Base-by-base conservation (phyloP, 2,888 invertebrate species). In the Trichopria drosophilae region DNA sequence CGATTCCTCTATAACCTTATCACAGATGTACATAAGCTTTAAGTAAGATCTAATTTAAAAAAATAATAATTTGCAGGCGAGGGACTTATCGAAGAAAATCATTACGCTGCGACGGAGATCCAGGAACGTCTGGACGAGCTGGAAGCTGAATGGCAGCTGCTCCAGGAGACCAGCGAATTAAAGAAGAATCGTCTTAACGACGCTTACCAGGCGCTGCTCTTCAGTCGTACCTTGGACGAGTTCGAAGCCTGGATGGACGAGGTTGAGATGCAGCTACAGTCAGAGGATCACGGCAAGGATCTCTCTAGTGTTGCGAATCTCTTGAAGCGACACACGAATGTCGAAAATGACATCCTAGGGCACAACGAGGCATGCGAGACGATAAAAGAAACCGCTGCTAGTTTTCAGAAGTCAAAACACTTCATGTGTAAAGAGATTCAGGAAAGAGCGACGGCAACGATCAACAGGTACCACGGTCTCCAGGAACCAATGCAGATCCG, bases 241-340 rank as follows among this genome's bases (percentile, higher is more conserved):
- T 87, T 97, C 70, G 90, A 92, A 64, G 80, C 84, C 10, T 98
- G 97, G 96, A 86, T 96, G 76, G 93, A 93, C 63, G 95, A 95
- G 49, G 81, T 87, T 1, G 93, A 93, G 75, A 79, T 80, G 12
- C 89, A 90, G 61, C 75, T 91, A 29, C 81, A 83, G 58, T 86
- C 86, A 1, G 85, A 84, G 61, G 89, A 90, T 69, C 85, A 85
- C 62, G 97, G 96, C 50, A 90, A 90, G 70, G 96, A 97, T 76
- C 77, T 97, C 56, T 84, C 89, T 0, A 87, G 92, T 1, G 93
- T 93, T 1, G 87, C 85, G 9, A 89, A 88, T 61, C 80, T 98
- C 23, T 78, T 91, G 26, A 90, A 90, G 69, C 82, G 88, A 1
- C 90, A 90, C 72, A 77, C 85, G 10, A 84, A 90, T 4, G 78